These are phyloP conservation scores for Quadriops clusia DNA, from an alignment of 2,888 invertebrate genomes.

Conservation along the genomic window DNA sequence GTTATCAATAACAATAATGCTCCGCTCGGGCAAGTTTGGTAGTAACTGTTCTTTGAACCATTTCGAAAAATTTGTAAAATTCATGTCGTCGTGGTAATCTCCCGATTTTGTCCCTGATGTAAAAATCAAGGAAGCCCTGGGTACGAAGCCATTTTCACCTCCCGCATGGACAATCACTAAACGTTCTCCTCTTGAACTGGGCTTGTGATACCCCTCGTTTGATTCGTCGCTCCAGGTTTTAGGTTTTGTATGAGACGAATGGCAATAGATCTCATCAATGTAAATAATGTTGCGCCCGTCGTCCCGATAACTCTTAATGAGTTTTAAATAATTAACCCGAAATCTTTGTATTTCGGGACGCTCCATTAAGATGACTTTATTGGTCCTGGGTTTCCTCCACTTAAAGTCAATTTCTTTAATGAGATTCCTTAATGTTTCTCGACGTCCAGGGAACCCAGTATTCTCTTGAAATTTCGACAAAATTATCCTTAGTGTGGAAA, in stretches of 20 bases:
- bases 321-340: too few species aligned
- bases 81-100: slow-evolving; percentile 24
- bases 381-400: slow-evolving; percentile 9
- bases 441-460: too few species aligned
- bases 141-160: slow-evolving; percentile 10
- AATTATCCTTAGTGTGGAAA: too few species aligned
- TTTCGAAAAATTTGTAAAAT: slow-evolving; percentile 21
- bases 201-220: slow-evolving; percentile 11
- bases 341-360: too few species aligned
- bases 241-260: slow-evolving; percentile 10
- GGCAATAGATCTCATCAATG: slow-evolving; percentile 13
- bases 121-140: too few species aligned
- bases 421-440: slow-evolving; percentile 5
- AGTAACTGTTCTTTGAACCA: slow-evolving; percentile 20
- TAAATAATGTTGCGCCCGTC: slow-evolving; percentile 10
- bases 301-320: too few species aligned
- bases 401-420: slow-evolving; percentile 8
- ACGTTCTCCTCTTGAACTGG: slow-evolving; percentile 17
- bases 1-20: slow-evolving; percentile 16
- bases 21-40: slow-evolving; percentile 21
- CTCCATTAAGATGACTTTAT: slow-evolving; percentile 9
- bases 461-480: too few species aligned
- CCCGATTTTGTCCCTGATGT: slow-evolving; percentile 14
- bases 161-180: slow-evolving; percentile 15
- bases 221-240: slow-evolving; percentile 14